Evolutionary conservation across 2,888 invertebrate genomes (phyloP).

Genomic region (Lumbricus terrestris): DNA sequence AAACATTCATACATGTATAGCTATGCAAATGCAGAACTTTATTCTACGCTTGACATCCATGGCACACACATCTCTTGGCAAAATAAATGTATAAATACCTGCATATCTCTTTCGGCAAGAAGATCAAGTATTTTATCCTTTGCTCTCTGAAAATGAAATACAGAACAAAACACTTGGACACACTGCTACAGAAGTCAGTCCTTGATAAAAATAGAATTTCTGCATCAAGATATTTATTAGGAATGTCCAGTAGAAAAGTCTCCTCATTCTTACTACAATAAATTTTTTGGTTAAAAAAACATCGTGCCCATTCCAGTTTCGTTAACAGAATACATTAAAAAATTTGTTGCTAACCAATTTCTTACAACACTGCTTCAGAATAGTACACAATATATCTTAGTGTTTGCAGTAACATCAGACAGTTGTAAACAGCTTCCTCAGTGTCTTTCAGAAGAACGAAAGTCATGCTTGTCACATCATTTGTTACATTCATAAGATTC

Average conservation of each 20-base stretch:
- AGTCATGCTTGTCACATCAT: conserved; percentile 23
- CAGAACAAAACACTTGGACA: neutral
- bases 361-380: neutral
- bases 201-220: neutral
- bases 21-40: neutral
- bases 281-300: neutral
- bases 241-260: neutral
- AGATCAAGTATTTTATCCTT: conserved; percentile 89
- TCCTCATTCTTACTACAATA: neutral
- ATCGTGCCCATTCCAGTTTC: neutral
- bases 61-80: no score
- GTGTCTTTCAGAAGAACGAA: conserved; percentile 31
- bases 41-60: neutral
- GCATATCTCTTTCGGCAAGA: conserved; percentile 70
- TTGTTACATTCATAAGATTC: neutral
- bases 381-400: neutral
- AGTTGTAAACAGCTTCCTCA: neutral
- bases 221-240: neutral
- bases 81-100: neutral
- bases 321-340: neutral
- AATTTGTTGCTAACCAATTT: neutral
- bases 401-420: neutral
- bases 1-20: neutral
- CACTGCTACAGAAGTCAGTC: neutral
- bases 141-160: conserved; percentile 62